These are phyloP conservation scores for Chrysina gloriosa DNA, from an alignment of 2,888 invertebrate genomes.

Conservation along the genomic window DNA sequence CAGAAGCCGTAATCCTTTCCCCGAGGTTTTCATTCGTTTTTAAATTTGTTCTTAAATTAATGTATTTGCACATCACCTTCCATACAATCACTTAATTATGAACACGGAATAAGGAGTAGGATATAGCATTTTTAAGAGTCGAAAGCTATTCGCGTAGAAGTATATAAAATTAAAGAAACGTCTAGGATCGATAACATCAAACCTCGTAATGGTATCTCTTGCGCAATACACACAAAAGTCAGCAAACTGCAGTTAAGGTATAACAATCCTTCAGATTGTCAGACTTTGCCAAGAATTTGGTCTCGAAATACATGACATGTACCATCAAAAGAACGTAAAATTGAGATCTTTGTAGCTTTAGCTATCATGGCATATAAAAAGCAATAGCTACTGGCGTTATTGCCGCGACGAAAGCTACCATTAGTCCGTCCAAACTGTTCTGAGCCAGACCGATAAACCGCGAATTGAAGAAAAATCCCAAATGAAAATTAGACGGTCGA, in stretches of 20 bases:
- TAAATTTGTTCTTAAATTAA: no score
- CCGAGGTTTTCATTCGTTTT: no score
- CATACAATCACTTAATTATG: no score
- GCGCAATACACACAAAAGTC: neutral
- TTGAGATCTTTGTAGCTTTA: neutral
- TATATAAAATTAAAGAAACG: neutral
- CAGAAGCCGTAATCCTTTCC: no score
- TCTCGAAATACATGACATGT: neutral
- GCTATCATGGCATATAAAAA: slow-evolving; percentile 19
- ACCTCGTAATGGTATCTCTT: neutral
- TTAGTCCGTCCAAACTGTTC: slow-evolving; percentile 1
- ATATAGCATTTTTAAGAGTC: no score
- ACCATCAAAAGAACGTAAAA: slow-evolving; percentile 19
- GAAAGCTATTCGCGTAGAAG: no score
- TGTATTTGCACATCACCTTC: no score
- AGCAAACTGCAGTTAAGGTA: slow-evolving; percentile 1
- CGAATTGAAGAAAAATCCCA: slow-evolving; percentile 8
- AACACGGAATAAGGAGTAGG: no score
- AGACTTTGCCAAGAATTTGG: neutral
- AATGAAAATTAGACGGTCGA: slow-evolving; percentile 27
- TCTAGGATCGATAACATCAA: neutral
- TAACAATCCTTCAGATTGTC: slow-evolving; percentile 2
- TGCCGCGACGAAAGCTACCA: slow-evolving; percentile 7
- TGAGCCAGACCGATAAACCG: slow-evolving; percentile 23
- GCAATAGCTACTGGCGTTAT: slow-evolving; percentile 23